Evolutionary conservation across 1,140 invertebrate genomes (phyloP), one percentile per base, ranked within the genome.

Genomic region (Aethina tumida): DNA sequence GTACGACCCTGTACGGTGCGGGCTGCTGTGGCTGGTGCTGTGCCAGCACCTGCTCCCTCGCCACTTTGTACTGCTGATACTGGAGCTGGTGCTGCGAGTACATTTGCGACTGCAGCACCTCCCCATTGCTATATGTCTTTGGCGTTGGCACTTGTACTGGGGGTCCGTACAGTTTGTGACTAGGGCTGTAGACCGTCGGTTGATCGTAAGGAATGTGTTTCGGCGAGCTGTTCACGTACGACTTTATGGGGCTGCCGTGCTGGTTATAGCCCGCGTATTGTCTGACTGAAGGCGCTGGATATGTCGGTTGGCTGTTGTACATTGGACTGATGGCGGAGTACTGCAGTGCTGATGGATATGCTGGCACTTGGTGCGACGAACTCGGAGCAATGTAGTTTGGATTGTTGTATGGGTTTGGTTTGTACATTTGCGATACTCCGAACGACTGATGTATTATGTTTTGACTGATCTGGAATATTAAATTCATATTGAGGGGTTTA

Each of bases 381-480:
- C 40, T 49, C 16, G 45, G 46, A 5, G 35, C 18, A 16, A 49
- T 29, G 21, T 47, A 53, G 18, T 41, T 39, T 20, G 47, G 41
- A 31, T 46, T 39, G 15, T 34, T 28, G 13, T 49, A 50, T 8
- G 37, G 43, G 9, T 30, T 27, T 32, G 54, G 53, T 12, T 47
- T 39, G 29, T 55, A 54, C 5, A 46, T 25, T 31, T 47, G 50
- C 9, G 50, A 39, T 2, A 55, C 41, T 14, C 53, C 56, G 30
- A 52, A 57, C 12, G 53, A 45, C 44, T 58, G 54, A 41, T 58
- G 54, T 19, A 56, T 49, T 4, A 56, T 38, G 29, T 41, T 50
- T 43, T 47, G 52, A 15, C 47, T 42, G 20, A 55, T 52, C 42
- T 53, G 37, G 36, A 47, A 27, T n/a, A 33, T 34, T 18, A 10